phyloP scores from a whole-genome alignment of 2,113 vertebrate genomes.

The Telmatochromis bifrenatus region DNA sequence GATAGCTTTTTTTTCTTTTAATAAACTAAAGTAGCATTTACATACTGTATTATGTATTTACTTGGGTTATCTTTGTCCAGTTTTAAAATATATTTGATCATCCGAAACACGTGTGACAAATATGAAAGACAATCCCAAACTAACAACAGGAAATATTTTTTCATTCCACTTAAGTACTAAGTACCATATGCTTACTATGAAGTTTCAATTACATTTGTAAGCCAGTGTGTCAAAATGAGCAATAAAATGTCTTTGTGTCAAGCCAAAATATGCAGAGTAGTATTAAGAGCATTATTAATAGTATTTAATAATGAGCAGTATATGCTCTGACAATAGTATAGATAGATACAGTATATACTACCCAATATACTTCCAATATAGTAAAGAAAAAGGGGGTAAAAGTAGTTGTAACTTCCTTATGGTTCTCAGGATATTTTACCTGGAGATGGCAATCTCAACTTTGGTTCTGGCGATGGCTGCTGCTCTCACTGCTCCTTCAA shows the following conservation, averaged over 20 bases:
- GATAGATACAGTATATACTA: not conserved
- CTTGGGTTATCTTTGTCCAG: not conserved
- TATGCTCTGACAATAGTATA: not conserved
- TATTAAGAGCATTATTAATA: not conserved
- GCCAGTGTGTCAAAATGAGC: not conserved
- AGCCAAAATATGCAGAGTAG: not conserved
- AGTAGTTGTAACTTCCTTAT: not conserved
- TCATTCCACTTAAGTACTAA: not conserved
- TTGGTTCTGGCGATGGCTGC: not conserved
- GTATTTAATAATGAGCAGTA: not conserved
- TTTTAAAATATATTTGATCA: not conserved
- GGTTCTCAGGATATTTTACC: not conserved
- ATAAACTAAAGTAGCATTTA: not conserved
- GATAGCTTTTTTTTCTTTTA: not conserved
- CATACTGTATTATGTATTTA: not conserved
- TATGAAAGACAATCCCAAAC: not conserved
- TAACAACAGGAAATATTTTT: not conserved
- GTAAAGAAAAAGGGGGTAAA: not conserved
- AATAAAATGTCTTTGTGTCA: not conserved
- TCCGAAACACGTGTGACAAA: not conserved
- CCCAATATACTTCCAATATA: not conserved
- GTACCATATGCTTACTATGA: not conserved
- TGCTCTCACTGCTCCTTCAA: not conserved
- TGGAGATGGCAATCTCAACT: not conserved
- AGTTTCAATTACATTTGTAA: not conserved